A percentile compares a stretch with the other conserved stretches of the same genome.
These are phyloP conservation scores for Nasonia longicornis DNA, from an alignment of 1,140 invertebrate genomes.

Conservation along the genomic window DNA sequence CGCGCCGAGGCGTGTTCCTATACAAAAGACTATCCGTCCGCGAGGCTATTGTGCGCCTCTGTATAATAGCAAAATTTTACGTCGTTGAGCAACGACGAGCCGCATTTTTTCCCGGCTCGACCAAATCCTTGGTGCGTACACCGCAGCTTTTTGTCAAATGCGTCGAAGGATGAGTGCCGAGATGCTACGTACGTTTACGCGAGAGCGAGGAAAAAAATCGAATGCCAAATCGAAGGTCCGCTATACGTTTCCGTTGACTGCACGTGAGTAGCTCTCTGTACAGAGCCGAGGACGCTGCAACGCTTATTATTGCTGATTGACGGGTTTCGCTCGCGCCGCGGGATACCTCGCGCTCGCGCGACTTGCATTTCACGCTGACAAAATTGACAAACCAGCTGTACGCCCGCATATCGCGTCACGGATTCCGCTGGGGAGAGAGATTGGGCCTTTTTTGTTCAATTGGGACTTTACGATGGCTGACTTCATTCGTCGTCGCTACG, in stretches of 20 bases:
- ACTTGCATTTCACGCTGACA: constrained; percentile 14
- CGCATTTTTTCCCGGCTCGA: background rate
- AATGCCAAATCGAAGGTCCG: background rate
- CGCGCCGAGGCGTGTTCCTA: background rate
- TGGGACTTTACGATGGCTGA: constrained; percentile 2
- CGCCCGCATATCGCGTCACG: background rate
- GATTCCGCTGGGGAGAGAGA: background rate
- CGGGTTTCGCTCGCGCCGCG: background rate
- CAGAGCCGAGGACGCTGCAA: constrained; percentile 15
- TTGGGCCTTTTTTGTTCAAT: background rate
- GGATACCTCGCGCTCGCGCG: background rate
- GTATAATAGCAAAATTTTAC: constrained; percentile 15
- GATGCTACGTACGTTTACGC: too few species aligned
- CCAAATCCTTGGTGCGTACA: background rate
- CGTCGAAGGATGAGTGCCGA: too few species aligned
- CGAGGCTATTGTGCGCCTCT: background rate
- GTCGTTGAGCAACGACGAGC: background rate
- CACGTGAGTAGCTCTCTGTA: background rate
- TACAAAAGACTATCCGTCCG: background rate
- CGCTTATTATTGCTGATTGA: background rate
- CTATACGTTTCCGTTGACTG: background rate
- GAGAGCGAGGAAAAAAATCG: too few species aligned
- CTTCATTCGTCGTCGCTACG: background rate
- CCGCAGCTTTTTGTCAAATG: background rate
- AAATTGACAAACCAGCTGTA: constrained; percentile 26